A percentile compares a stretch with the other conserved stretches of the same genome.
Conservation (phyloP, 2,113 vertebrate species). For the Romanogobio albipinnatus region DNA sequence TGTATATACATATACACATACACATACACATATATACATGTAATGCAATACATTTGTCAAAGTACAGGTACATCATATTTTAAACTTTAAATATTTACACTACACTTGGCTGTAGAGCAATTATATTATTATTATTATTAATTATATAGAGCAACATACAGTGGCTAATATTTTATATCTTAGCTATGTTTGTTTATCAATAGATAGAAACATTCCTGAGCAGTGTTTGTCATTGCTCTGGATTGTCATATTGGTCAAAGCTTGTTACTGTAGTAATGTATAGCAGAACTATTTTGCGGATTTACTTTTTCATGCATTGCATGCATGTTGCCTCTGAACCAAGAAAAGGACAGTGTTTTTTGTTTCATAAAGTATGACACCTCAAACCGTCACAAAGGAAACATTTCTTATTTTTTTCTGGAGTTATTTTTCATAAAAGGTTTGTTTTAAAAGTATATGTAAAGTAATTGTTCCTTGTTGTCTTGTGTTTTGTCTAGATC, state of each 20-base stretch:
- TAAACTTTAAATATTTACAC: not conserved
- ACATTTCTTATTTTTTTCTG: not conserved
- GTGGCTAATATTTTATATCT: not conserved
- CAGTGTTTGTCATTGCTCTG: not conserved
- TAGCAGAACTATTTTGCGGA: not conserved
- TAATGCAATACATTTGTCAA: too few species aligned
- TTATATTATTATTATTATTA: too few species aligned
- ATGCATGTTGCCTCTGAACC: constrained; percentile 24
- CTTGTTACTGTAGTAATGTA: not conserved
- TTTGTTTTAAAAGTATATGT: not conserved
- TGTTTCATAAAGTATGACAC: not conserved
- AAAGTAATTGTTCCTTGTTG: not conserved
- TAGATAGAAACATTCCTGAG: not conserved
- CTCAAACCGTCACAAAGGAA: not conserved
- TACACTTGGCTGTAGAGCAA: not conserved
- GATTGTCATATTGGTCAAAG: constrained; percentile 5
- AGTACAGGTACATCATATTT: too few species aligned
- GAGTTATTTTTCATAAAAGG: not conserved
- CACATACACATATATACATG: too few species aligned
- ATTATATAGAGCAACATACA: not conserved
- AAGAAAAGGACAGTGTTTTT: not conserved
- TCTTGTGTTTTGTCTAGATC: not conserved
- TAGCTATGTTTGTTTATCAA: not conserved
- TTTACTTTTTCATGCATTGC: not conserved
- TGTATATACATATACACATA: too few species aligned